Base-by-base conservation (phyloP, 2,888 invertebrate species). In the Alloscopus bannaensis region DNA sequence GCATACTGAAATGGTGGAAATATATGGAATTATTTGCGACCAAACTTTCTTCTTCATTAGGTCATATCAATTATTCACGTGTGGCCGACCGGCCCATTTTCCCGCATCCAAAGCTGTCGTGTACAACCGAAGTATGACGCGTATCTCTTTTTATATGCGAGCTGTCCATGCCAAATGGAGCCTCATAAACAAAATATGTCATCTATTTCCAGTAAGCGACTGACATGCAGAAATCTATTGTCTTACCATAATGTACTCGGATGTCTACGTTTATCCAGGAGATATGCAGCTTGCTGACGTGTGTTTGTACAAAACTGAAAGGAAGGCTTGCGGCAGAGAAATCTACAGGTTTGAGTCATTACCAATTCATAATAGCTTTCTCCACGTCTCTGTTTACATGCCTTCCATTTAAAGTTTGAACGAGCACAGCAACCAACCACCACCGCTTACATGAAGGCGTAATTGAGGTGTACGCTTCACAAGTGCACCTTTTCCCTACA, bases 261-360 rank as follows among this genome's bases (percentile, higher is more conserved):
- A n/a, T n/a, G n/a, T n/a, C n/a, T n/a, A n/a, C n/a, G n/a, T n/a
- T n/a, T n/a, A n/a, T n/a, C n/a, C n/a, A n/a, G n/a, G n/a, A n/a
- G n/a, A n/a, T n/a, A n/a, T n/a, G n/a, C n/a, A n/a, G n/a, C n/a
- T n/a, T n/a, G n/a, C n/a, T n/a, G n/a, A n/a, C n/a, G n/a, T n/a
- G n/a, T n/a, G n/a, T n/a, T n/a, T n/a, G n/a, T n/a, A n/a, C n/a
- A n/a, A n/a, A n/a, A n/a, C n/a, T n/a, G n/a, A n/a, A n/a, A n/a
- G n/a, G n/a, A n/a, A n/a, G n/a, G n/a, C n/a, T n/a, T n/a, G n/a
- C n/a, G n/a, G n/a, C n/a, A n/a, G n/a, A n/a, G 47, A 64, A 45
- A 26, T 64, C 64, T 45, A 64, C 64, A 64, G 64, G 64, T 64
- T 45, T 64, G 18, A 26, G 13, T 29, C 64, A 64, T 64, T 64